Evolutionary conservation across 1,140 invertebrate genomes (phyloP), one percentile per base, ranked within the genome.

Genomic region (Mactra quadrangularis): DNA sequence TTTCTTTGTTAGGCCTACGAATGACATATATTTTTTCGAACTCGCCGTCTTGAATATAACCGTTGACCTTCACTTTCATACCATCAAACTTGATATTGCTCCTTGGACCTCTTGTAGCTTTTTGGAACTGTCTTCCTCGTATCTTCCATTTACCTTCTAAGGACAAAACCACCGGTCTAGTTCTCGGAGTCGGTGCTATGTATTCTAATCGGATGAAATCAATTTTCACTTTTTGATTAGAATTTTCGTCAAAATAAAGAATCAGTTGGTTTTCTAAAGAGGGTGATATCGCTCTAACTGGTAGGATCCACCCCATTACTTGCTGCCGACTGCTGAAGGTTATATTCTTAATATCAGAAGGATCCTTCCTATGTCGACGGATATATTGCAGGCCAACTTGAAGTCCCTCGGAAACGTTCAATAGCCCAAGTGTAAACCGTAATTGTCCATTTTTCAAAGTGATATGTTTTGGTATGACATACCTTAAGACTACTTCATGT

Each of bases 311-410:
- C 17, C 15, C 33, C 11, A 29, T 38, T 22, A 45, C 33, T 38
- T 27, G 27, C 15, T 41, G n/a, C 22, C 33, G 22, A 1, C 1
- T 50, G 13, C 9, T 38, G n/a, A 76, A 60, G 1, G 53, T 62
- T 41, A 17, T 29, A 47, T 60, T 60, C 15, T 60, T 17, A 22
- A 47, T 57, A 25, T 76, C 38, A 15, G 72, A 60, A 38, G 45
- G 41, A 6, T 25, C 17, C 25, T 41, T 62, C 11, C 17, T 59
- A 15, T 25, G 31, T 45, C 25, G 31, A 38, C 38, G n/a, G 31
- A 55, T n/a, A 76, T 38, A 60, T 25, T 60, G 53, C 19, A 76
- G 13, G 3, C 72, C 72, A n/a, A 76, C 38, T 35, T 3, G 60
- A 19, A 45, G 22, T 1, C 41, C 13, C 17, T 7, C 25, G 13